Evolutionary conservation across 2,113 vertebrate genomes (phyloP), one percentile per base, ranked within the genome.

Genomic region (Grammomys dolichurus): DNA sequence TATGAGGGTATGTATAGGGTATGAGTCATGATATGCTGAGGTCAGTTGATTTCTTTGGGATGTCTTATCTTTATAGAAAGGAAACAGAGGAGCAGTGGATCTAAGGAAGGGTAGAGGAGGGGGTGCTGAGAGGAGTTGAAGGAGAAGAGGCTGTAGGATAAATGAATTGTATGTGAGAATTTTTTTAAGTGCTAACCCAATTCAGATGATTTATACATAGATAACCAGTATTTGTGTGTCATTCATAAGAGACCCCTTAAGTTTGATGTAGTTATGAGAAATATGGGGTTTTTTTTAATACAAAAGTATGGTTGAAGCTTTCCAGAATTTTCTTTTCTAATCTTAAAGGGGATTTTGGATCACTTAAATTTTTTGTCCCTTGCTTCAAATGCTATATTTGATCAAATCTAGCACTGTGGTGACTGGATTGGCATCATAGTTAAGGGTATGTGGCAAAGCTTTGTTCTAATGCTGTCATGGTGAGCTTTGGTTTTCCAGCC

Each of bases 401-500:
- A 70, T 36, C 33, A 89, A 84, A n/a, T 82, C 8, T 28, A n/a
- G 13, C 86, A 22, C 10, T 40, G 10, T 54, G 46, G 81, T 36
- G 2, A 81, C 0, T 28, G 7, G 4, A 67, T 0, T 7, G 20
- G 1, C 3, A 51, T 72, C 28, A 51, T 36, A 5, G 0, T n/a
- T 80, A 63, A 46, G 17, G 10, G 8, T 19, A 48, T 24, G 6
- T 10, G 19, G 40, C 22, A 33, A 16, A 54, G 28, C 3, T 19
- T 60, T 12, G 3, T 48, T 91, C 58, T 91, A 5, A 67, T 82
- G 24, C 17, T 84, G 22, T 0, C 19, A 51, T 2, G 2, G 31
- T 10, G 12, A 69, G 26, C 6, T 0, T 80, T 22, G 12, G 58
- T 84, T 82, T 81, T 33, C 51, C 88, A 40, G 28, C 31, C 3